These are phyloP conservation scores for Porites lobata DNA, from an alignment of 92 coral and sea anemone species.

Conservation along the genomic window DNA sequence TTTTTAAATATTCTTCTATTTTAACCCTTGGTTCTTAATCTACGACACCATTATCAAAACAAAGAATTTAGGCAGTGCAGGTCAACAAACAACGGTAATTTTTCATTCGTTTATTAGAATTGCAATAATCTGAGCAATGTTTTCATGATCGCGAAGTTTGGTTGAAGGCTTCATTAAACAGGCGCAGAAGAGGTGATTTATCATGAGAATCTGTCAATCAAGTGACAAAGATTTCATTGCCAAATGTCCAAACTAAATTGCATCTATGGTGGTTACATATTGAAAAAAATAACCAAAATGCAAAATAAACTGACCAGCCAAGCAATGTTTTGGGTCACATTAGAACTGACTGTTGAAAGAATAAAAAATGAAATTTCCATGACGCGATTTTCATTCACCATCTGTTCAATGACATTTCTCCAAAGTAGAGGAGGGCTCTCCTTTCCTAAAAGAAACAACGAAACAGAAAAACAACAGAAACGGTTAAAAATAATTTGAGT, in stretches of 20 bases:
- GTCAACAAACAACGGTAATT: background rate
- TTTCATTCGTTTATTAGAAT: background rate
- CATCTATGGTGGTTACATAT: slow-evolving; percentile 8
- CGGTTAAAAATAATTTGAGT: too few relatives aligned
- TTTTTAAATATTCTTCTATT: too few relatives aligned
- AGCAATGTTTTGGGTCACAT: slow-evolving; percentile 8
- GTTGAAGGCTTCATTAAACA: slow-evolving; percentile 18
- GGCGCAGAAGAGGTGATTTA: slow-evolving; percentile 28
- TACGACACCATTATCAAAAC: background rate
- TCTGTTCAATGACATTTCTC: slow-evolving; percentile 6
- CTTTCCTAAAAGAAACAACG: background rate
- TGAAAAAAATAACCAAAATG: slow-evolving; percentile 23
- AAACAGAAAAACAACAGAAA: background rate
- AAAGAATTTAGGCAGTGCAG: background rate
- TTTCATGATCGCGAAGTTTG: background rate
- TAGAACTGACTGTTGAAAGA: background rate
- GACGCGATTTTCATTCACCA: background rate
- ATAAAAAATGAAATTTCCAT: background rate
- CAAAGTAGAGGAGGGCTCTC: background rate
- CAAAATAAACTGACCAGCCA: slow-evolving; percentile 17
- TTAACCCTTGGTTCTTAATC: background rate
- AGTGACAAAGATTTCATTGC: background rate
- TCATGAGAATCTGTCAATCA: slow-evolving; percentile 13
- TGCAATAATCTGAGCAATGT: slow-evolving; percentile 11
- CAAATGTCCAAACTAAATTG: slow-evolving; percentile 19